A percentile compares a stretch with the other conserved stretches of the same genome.
Conservation (phyloP, 2,888 invertebrate species). For the Oasisia sp. region DNA sequence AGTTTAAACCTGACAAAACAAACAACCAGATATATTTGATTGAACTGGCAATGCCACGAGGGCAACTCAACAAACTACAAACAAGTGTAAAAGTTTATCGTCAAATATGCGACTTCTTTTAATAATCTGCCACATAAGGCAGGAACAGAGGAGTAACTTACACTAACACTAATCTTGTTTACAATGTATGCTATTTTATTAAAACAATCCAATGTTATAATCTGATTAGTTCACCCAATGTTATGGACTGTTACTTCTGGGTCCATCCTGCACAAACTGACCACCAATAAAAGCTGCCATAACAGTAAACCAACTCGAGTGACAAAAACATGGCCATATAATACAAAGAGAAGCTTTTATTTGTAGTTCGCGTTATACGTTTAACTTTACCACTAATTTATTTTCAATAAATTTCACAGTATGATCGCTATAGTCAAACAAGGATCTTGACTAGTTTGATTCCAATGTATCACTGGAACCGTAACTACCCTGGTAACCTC, state of each 20-base stretch:
- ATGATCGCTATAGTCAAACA: not conserved
- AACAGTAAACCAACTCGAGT: not conserved
- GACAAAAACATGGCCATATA: not conserved
- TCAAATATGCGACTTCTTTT: not conserved
- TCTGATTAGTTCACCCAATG: not conserved
- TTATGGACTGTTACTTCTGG: not conserved
- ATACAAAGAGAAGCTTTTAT: not conserved
- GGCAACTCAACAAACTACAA: not conserved
- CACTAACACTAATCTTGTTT: not conserved
- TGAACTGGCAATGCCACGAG: not conserved
- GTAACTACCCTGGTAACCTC: not conserved
- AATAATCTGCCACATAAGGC: not conserved
- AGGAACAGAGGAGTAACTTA: not conserved
- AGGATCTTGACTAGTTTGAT: not conserved
- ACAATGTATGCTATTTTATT: not conserved
- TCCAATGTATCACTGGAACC: not conserved
- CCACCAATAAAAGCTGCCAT: not conserved
- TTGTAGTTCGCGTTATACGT: not conserved
- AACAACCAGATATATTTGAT: too few relatives aligned
- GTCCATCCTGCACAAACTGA: not conserved
- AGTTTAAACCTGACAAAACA: too few relatives aligned
- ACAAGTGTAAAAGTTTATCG: not conserved
- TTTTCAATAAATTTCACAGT: not conserved
- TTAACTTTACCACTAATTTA: not conserved
- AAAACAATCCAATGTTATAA: not conserved